These are phyloP conservation scores for Dascyllus trimaculatus DNA, from an alignment of 2,113 vertebrate genomes.

Conservation along the genomic window DNA sequence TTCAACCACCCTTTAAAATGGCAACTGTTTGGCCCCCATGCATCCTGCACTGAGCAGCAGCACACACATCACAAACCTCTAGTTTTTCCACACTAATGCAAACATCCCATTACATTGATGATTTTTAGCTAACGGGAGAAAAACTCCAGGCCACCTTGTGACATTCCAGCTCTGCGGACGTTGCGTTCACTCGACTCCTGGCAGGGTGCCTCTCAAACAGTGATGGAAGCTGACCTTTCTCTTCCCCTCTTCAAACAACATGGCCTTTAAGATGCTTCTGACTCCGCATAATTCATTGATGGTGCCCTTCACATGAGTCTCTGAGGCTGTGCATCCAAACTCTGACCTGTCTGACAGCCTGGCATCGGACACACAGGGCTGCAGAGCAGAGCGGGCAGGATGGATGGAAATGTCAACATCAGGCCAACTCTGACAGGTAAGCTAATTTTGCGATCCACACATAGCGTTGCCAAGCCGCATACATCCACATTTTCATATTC, in stretches of 20 bases:
- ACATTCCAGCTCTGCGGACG: conserved; percentile 16
- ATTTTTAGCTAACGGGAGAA: background rate
- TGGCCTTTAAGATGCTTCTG: conserved; percentile 73
- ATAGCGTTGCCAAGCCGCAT: background rate
- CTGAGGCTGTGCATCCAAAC: conserved; percentile 49
- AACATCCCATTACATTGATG: background rate
- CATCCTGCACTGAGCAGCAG: too few species aligned
- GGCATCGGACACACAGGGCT: conserved; percentile 43
- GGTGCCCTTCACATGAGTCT: conserved; percentile 61
- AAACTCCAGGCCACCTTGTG: conserved; percentile 22
- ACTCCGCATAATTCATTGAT: conserved; percentile 68
- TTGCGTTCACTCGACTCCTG: conserved; percentile 18
- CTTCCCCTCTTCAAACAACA: conserved; percentile 54
- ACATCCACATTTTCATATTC: conserved; percentile 53
- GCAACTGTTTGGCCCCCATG: too few species aligned
- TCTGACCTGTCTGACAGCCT: conserved; percentile 60
- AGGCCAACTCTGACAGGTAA: conserved; percentile 58
- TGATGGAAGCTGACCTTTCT: conserved; percentile 72
- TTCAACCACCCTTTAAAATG: too few species aligned
- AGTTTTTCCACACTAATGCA: background rate
- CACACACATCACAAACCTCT: too few species aligned
- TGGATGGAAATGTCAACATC: conserved; percentile 67
- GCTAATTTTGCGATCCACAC: conserved; percentile 36
- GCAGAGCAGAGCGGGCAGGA: conserved; percentile 20
- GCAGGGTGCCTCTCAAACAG: conserved; percentile 48